phyloP scores from a whole-genome alignment of 2,113 vertebrate species.

The Phycodurus eques region DNA sequence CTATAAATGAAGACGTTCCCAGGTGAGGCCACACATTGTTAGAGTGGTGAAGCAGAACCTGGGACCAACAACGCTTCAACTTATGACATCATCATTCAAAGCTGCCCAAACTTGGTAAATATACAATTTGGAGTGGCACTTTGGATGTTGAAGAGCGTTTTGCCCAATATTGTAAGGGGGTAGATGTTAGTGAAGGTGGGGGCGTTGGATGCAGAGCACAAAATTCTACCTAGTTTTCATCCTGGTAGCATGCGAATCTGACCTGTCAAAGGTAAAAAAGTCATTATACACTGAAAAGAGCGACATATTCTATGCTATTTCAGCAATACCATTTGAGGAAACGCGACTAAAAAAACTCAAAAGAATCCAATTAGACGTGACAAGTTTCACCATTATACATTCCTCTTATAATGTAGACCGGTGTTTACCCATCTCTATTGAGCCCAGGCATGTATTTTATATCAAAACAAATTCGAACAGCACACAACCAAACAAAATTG shows the following conservation, averaged over 20 bases:
- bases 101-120: background rate
- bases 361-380: no score
- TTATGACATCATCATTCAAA: slow-evolving; percentile 1
- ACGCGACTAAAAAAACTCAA: no score
- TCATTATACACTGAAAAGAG: background rate
- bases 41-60: slow-evolving; percentile 34
- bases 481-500: no score
- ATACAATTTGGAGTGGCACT: background rate
- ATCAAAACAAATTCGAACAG: no score
- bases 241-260: slow-evolving; percentile 66
- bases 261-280: slow-evolving; percentile 69
- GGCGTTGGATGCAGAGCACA: slow-evolving; percentile 44
- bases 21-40: slow-evolving; percentile 37
- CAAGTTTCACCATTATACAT: no score
- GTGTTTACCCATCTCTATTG: no score
- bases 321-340: no score
- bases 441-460: no score
- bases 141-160: slow-evolving; percentile 29
- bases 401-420: no score
- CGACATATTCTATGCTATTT: background rate
- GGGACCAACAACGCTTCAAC: slow-evolving; percentile 44
- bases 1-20: slow-evolving; percentile 2
- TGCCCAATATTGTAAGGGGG: slow-evolving; percentile 44
- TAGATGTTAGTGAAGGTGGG: slow-evolving; percentile 35
- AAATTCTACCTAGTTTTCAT: slow-evolving; percentile 69